Conservation (phyloP, 2,797 vertebrate genomes). For the Margarornis squamiger region DNA sequence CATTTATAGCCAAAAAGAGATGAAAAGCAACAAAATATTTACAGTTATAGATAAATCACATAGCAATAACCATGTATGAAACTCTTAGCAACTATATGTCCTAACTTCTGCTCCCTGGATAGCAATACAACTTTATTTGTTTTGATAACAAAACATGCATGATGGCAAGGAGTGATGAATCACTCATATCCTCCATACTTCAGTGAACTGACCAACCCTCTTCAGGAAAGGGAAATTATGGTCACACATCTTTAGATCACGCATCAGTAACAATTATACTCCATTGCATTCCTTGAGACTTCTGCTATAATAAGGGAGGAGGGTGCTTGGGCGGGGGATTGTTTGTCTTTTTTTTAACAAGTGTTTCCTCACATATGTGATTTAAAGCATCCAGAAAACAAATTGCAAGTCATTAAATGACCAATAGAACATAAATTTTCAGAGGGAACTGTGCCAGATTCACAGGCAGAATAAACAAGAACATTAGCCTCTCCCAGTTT, state of each 20-base stretch:
- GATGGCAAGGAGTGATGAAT: conserved; percentile 52
- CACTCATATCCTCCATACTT: conserved; percentile 36
- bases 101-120: conserved; percentile 69
- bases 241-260: conserved; percentile 40
- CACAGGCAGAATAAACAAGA: not conserved
- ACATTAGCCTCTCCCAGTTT: not conserved
- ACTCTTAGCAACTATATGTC: conserved; percentile 74
- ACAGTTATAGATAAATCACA: conserved; percentile 46
- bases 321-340: not conserved
- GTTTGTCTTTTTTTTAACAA: not conserved
- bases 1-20: conserved; percentile 9
- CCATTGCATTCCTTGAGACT: conserved; percentile 15
- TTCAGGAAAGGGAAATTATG: conserved; percentile 46
- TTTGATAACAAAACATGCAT: conserved; percentile 39
- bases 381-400: not conserved
- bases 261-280: conserved; percentile 46
- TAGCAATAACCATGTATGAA: conserved; percentile 78
- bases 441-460: not conserved
- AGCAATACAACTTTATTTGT: conserved; percentile 51
- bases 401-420: not conserved
- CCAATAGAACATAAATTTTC: not conserved
- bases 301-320: not conserved
- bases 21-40: conserved; percentile 45
- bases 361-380: not conserved
- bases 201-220: conserved; percentile 40